Evolutionary conservation across 2,797 vertebrate genomes (phyloP).

Genomic region (Enteromius radiatus): DNA sequence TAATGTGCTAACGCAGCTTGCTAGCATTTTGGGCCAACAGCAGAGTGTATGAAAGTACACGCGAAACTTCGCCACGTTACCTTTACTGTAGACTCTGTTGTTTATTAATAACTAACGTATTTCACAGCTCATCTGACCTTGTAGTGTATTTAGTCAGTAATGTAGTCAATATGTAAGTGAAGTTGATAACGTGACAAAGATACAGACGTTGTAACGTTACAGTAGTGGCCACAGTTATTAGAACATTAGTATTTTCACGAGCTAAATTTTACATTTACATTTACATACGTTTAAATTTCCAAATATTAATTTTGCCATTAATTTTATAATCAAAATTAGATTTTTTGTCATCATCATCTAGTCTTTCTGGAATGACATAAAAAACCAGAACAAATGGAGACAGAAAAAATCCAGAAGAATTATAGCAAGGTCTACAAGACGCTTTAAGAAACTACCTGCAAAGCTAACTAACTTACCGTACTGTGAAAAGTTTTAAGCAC

Average conservation of each 20-base stretch:
- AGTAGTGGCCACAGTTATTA: not conserved
- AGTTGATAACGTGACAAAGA: not conserved
- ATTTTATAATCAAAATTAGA: not conserved
- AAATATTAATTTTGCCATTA: not conserved
- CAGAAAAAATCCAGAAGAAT: no score
- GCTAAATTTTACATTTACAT: no score
- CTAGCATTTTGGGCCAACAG: not conserved
- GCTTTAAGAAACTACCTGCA: not conserved
- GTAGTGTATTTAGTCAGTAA: not conserved
- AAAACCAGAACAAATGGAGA: no score
- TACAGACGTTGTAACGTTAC: not conserved
- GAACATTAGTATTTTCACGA: not conserved
- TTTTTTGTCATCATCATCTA: not conserved
- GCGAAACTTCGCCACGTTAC: conserved; percentile 16
- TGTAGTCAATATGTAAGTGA: not conserved
- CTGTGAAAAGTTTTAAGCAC: no score
- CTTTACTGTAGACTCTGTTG: not conserved
- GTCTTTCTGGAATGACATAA: no score
- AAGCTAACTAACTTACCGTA: no score
- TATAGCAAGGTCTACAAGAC: no score
- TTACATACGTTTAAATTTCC: no score
- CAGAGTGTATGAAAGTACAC: not conserved
- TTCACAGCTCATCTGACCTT: not conserved
- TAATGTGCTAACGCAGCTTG: not conserved
- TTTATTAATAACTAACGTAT: not conserved